Evolutionary conservation across 2,113 vertebrate species (phyloP).

Genomic region (Zosterops japonicus): DNA sequence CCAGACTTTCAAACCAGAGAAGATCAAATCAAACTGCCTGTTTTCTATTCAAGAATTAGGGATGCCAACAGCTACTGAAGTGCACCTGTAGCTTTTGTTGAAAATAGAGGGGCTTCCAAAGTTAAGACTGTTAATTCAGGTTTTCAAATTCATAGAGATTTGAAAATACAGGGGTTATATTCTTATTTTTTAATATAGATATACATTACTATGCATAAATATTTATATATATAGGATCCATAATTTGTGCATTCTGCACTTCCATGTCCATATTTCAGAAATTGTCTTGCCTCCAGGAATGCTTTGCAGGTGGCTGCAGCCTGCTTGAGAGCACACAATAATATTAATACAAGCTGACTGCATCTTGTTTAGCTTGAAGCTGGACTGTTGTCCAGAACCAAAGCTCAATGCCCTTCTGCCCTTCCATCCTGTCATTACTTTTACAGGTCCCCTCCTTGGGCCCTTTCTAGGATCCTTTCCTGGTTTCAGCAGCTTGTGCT

Average conservation of each 20-base stretch:
- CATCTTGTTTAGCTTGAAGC: slow-evolving; percentile 20
- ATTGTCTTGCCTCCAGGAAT: neutral
- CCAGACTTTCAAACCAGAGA: neutral
- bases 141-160: neutral
- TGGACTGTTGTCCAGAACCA: neutral
- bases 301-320: neutral
- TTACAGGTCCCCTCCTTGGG: slow-evolving; percentile 13
- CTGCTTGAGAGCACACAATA: neutral
- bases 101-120: neutral
- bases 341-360: neutral
- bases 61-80: neutral
- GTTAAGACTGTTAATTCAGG: neutral
- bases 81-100: neutral
- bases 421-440: neutral
- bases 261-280: neutral
- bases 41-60: neutral
- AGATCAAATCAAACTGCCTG: neutral
- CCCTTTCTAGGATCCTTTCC: slow-evolving; percentile 31
- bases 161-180: neutral
- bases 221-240: neutral
- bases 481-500: slow-evolving; percentile 57
- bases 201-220: neutral
- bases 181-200: neutral
- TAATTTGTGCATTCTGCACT: neutral
- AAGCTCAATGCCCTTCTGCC: slow-evolving; percentile 1